Evolutionary conservation across 1,140 invertebrate species (phyloP).

Genomic region (Panulirus ornatus): DNA sequence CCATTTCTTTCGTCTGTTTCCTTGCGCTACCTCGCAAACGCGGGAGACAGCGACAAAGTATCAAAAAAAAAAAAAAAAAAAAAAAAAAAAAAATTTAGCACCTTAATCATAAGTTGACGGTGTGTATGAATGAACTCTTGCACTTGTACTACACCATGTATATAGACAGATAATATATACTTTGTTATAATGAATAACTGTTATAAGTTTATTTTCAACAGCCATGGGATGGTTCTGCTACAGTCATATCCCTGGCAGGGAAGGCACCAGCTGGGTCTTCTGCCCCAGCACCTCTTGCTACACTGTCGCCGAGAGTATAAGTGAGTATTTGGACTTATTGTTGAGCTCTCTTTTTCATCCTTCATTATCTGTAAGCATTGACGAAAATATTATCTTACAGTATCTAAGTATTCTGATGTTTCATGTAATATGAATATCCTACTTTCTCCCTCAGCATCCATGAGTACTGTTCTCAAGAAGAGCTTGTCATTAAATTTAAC

Average conservation of each 20-base stretch:
- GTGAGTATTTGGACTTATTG: slow-evolving; percentile 19
- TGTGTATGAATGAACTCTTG: not conserved
- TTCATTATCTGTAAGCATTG: too few species aligned
- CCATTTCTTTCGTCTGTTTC: too few species aligned
- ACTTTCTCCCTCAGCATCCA: too few species aligned
- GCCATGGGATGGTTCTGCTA: slow-evolving; percentile 42
- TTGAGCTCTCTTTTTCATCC: not conserved
- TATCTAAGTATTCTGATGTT: too few species aligned
- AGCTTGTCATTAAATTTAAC: too few species aligned
- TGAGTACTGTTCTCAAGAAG: too few species aligned
- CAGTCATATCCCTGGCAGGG: slow-evolving; percentile 26
- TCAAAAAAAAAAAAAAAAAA: slow-evolving; percentile 3
- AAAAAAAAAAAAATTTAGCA: not conserved
- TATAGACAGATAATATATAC: not conserved
- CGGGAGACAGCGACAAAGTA: too few species aligned
- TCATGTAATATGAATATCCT: too few species aligned
- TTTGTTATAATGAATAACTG: not conserved
- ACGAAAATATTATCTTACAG: too few species aligned
- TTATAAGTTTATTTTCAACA: not conserved
- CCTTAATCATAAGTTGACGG: not conserved
- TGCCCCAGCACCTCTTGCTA: slow-evolving; percentile 60
- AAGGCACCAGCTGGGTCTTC: slow-evolving; percentile 23
- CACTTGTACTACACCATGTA: too few species aligned
- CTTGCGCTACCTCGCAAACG: too few species aligned
- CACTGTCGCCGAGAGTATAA: slow-evolving; percentile 25